These are phyloP conservation scores for Micoletzkya japonica DNA, from an alignment of 2,888 invertebrate species.

Conservation along the genomic window DNA sequence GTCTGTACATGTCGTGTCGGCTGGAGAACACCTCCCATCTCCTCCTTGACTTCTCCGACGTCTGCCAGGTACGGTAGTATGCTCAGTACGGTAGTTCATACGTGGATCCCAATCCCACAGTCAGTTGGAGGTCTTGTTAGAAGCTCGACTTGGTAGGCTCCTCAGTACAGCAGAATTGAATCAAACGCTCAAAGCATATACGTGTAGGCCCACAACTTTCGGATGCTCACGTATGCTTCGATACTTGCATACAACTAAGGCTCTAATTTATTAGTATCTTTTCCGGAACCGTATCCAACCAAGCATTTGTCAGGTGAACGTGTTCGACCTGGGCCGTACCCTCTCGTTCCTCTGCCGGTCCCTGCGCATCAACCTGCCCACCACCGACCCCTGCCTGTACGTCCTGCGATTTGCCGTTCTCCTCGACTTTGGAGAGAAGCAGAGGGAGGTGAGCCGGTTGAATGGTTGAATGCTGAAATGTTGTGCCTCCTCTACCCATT, in stretches of 20 bases:
- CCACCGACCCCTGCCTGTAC: conserved; percentile 88
- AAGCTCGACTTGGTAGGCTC: too few species aligned
- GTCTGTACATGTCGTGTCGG: conserved; percentile 93
- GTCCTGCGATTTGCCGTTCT: conserved; percentile 91
- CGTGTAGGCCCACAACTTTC: too few species aligned
- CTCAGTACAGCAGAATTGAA: too few species aligned
- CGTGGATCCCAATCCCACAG: too few species aligned
- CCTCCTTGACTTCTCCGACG: conserved; percentile 93
- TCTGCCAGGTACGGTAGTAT: conserved; percentile 67
- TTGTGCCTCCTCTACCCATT: too few species aligned
- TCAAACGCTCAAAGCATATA: too few species aligned
- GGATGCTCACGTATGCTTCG: neutral
- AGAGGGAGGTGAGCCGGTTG: conserved; percentile 74
- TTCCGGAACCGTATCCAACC: neutral
- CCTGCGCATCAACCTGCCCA: conserved; percentile 75
- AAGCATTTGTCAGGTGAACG: conserved; percentile 77
- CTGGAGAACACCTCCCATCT: conserved; percentile 92
- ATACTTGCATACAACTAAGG: neutral
- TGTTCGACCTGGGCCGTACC: conserved; percentile 89
- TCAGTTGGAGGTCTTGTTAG: too few species aligned
- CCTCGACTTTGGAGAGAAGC: conserved; percentile 82
- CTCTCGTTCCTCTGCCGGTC: conserved; percentile 83
- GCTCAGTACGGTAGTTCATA: too few species aligned
- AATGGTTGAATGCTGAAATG: neutral
- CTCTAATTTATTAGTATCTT: neutral